Base-by-base conservation (phyloP, 1,140 invertebrate genomes). In the Lepeophtheirus salmonis region DNA sequence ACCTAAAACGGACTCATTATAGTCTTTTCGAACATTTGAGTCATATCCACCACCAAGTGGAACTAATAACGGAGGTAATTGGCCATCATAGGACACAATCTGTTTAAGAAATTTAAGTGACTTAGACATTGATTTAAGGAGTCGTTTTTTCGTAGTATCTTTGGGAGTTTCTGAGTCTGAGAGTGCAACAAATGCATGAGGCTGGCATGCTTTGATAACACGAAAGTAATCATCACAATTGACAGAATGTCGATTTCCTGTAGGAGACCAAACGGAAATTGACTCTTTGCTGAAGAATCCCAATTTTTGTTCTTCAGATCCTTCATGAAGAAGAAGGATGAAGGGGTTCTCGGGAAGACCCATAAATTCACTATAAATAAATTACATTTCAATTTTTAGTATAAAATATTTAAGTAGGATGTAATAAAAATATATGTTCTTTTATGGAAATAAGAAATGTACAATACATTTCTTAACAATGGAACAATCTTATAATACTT, bases 111-210 rank as follows among this genome's bases (percentile, higher is more conserved):
- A 65, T 60, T 41, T 58, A 16, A 65, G 48, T 24, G 65, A 68
- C 50, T 57, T 66, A 21, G 72, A 66, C 0, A 73, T 68, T 16
- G 82, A 72, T 68, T 89, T 86, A 0, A 65, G 66, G 17, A 80
- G 66, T 62, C 85, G 73, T 69, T 88, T 89, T 41, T 76, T 75
- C 0, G 77, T 71, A 64, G 80, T 81, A 17, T 75, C 69, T 2
- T 71, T 65, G 67, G 83, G 77, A 22, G 82, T 88, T 65, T 86
- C 83, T n/a, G 82, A 79, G 76, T 90, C 85, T 68, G 79, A 80
- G 60, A 90, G 71, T 17, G 80, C 78, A 67, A 84, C 77, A 72
- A 83, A 86, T 65, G 84, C 78, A 70, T 86, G 82, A 52, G 86
- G 85, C 70, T 80, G 78, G 67, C 83, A 81, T 63, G 75, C 69